phyloP scores from a whole-genome alignment of 2,797 vertebrate species.

The Micromesistius poutassou region DNA sequence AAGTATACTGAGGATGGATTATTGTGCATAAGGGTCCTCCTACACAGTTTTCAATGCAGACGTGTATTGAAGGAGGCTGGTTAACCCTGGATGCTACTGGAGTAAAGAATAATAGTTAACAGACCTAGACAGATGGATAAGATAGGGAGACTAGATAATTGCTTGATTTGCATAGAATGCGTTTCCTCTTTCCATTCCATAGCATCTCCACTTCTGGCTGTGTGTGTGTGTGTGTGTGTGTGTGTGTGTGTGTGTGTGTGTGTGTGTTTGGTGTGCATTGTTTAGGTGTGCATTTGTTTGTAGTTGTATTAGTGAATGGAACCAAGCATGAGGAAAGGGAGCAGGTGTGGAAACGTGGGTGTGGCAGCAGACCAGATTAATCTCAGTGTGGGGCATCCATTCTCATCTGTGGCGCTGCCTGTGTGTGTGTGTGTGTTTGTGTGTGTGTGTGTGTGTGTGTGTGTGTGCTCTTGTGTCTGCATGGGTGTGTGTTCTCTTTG shows the following conservation, averaged over 20 bases:
- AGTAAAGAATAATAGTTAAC: too few species aligned
- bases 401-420: conserved; percentile 6
- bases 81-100: neutral
- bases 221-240: conserved; percentile 9
- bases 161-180: neutral
- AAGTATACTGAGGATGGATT: neutral
- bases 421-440: conserved; percentile 46
- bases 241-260: conserved; percentile 15
- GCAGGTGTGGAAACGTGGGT: conserved; percentile 65
- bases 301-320: conserved; percentile 14
- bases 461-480: conserved; percentile 37
- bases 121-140: neutral
- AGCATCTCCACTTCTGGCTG: neutral
- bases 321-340: conserved; percentile 34
- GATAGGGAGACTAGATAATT: neutral
- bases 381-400: conserved; percentile 48
- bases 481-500: conserved; percentile 55
- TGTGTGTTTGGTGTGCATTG: conserved; percentile 8
- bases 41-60: neutral
- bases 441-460: conserved; percentile 23
- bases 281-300: conserved; percentile 18
- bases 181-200: neutral
- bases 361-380: conserved; percentile 57
- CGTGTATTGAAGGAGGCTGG: neutral
- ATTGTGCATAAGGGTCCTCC: neutral